Evolutionary conservation across 2,888 invertebrate genomes (phyloP).

Genomic region (Altica lythri): DNA sequence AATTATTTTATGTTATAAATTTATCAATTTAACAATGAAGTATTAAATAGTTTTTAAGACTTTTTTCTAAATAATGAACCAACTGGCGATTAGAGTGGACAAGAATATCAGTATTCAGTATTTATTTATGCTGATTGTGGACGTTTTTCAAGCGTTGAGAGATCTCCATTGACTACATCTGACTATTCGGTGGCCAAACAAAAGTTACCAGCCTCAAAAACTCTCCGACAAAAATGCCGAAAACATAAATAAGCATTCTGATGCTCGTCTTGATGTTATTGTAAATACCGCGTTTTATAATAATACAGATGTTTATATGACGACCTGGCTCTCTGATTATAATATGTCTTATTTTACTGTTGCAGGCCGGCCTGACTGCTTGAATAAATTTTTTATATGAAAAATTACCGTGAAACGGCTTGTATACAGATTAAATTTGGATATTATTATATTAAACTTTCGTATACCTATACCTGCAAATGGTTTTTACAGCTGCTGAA

Average conservation of each 20-base stretch:
- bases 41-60: too few relatives aligned
- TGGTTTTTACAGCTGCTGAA: conserved; percentile 1
- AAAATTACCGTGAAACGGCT: conserved; percentile 11
- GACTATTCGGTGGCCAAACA: conserved; percentile 39
- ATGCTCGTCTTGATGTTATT: conserved; percentile 40
- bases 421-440: conserved; percentile 10
- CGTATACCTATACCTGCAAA: not conserved
- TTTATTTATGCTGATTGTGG: conserved; percentile 36
- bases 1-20: too few relatives aligned
- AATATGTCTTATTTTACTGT: conserved; percentile 33
- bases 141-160: conserved; percentile 36
- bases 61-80: conserved; percentile 20
- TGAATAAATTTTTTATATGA: conserved; percentile 16
- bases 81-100: conserved; percentile 24
- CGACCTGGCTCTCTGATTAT: conserved; percentile 39
- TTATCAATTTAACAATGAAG: too few relatives aligned
- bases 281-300: conserved; percentile 44
- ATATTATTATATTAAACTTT: not conserved
- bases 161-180: conserved; percentile 36
- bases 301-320: conserved; percentile 45
- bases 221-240: conserved; percentile 48
- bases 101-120: conserved; percentile 30
- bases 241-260: conserved; percentile 47
- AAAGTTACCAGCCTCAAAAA: conserved; percentile 39
- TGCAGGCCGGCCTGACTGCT: conserved; percentile 9